Base-by-base conservation (phyloP, 2,888 invertebrate species). In the Drosophila bunnanda region DNA sequence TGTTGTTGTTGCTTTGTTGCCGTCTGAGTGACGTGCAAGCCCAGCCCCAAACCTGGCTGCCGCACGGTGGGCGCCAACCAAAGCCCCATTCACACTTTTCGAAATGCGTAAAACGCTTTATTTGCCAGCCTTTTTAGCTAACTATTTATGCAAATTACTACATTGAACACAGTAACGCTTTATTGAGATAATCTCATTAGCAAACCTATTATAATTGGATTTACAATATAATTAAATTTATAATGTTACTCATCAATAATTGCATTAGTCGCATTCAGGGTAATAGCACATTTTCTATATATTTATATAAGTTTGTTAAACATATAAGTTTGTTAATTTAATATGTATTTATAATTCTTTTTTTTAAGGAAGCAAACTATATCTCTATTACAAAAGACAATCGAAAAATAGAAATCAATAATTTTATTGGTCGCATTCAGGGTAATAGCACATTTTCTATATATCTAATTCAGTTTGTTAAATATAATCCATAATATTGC, bases 1-100 rank as follows among this genome's bases (percentile, higher is more conserved):
- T 56, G n/a, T 44, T 46, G 20, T 22, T n/a, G n/a, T n/a, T n/a
- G n/a, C n/a, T n/a, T 25, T 22, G 9, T 22, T 15, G 20, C 17
- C 36, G 64, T 36, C 20, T 66, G 54, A 22, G 59, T 55, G 70
- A 70, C 73, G 70, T 54, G 62, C 50, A 41, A 34, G 52, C 61
- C 70, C 62, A 61, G 48, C 70, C 70, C 62, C 54, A 70, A 66
- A 39, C 30, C 44, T 41, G 41, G 25, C 17, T 8, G 22, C 17
- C 5, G 22, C 25, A 60, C 60, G 22, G 66, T 48, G 59, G 30
- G 15, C 22, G 20, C 32, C 30, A 50, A 4, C 20, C 48, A 30
- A 50, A 5, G 4, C 7, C 13, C 20, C 32, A 50, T 50, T 32
- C 50, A 50, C 32, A 32, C 50, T 32, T 50, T 32, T 30, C 30